Conservation (phyloP, 1,140 invertebrate genomes). For the Temnothorax curvispinosus region DNA sequence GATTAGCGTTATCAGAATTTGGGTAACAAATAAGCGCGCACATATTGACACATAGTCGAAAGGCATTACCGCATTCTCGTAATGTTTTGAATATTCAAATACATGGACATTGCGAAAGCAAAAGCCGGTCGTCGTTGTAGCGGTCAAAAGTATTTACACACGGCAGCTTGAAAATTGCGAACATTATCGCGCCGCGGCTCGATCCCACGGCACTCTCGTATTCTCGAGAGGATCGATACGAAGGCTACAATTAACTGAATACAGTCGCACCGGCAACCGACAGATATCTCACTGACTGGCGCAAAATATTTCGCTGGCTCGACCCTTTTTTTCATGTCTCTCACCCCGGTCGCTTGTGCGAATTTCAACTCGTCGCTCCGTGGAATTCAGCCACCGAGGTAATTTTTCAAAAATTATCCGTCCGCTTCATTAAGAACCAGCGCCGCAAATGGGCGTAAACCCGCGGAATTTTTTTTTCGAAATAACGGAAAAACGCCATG, state of each 20-base stretch:
- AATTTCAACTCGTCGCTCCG: conserved; percentile 2
- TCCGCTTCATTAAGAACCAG: conserved; percentile 22
- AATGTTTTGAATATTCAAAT: conserved; percentile 56
- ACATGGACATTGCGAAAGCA: conserved; percentile 30
- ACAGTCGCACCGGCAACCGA: conserved; percentile 24
- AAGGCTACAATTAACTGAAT: conserved; percentile 55
- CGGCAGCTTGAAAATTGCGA: conserved; percentile 50
- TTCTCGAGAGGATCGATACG: conserved; percentile 46
- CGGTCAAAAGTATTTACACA: conserved; percentile 46
- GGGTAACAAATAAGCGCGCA: background rate
- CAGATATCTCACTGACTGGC: conserved; percentile 40
- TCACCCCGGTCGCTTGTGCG: no score
- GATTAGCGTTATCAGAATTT: conserved; percentile 31
- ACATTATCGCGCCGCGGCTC: conserved; percentile 38
- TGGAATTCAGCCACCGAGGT: background rate
- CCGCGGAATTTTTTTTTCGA: background rate
- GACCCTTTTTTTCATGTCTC: conserved; percentile 19
- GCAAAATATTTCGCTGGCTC: conserved; percentile 49
- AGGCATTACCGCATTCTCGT: conserved; percentile 28
- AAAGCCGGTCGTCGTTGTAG: conserved; percentile 20
- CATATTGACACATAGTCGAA: conserved; percentile 33
- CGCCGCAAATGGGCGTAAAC: background rate
- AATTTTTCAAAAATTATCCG: conserved; percentile 52
- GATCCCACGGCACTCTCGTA: conserved; percentile 23
- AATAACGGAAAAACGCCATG: background rate